Evolutionary conservation across 1,140 invertebrate genomes (phyloP), one percentile per base, ranked within the genome.

Genomic region (Eciton burchellii): DNA sequence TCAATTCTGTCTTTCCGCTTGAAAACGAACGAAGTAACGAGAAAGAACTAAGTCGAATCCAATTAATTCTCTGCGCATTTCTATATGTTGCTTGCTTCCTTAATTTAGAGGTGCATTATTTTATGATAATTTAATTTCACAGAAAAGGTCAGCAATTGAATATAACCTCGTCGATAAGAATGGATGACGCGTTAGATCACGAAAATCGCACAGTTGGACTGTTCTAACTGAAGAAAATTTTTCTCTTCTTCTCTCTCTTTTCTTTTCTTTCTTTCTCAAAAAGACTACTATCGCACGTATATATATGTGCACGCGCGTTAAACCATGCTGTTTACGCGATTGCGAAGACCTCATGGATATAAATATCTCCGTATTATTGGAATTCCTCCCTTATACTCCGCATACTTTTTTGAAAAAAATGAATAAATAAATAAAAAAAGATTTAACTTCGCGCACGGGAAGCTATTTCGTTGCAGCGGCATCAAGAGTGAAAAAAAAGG

Each of bases 361-460:
- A 68, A 79, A 68, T 56, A 24, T 12, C 12, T 49, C 43, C 29
- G 35, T 56, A 56, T 41, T 66, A 35, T 11, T 45, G 11, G 24
- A 68, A 56, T 79, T 68, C 21, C 6, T 79, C 65, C 11, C 41
- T 79, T 79, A 79, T 54, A n/a, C 21, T 74, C 41, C 1, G 6
- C 24, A 41, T 52, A 41, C 29, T 19, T 49, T 21, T 68, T 21
- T 49, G n/a, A 3, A 68, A 68, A 77, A 77, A 77, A n/a, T n/a
- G n/a, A n/a, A n/a, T n/a, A n/a, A n/a, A n/a, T n/a, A n/a, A n/a
- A n/a, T n/a, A n/a, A n/a, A n/a, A n/a, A n/a, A n/a, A n/a, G n/a
- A 77, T 77, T 77, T 77, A 56, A 77, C 66, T 76, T 77, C 16
- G 43, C 26, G 12, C 26, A 56, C 14, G 21, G 56, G 62, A 66